Base-by-base conservation (phyloP, 1,140 invertebrate genomes). In the Calosoma granatense region DNA sequence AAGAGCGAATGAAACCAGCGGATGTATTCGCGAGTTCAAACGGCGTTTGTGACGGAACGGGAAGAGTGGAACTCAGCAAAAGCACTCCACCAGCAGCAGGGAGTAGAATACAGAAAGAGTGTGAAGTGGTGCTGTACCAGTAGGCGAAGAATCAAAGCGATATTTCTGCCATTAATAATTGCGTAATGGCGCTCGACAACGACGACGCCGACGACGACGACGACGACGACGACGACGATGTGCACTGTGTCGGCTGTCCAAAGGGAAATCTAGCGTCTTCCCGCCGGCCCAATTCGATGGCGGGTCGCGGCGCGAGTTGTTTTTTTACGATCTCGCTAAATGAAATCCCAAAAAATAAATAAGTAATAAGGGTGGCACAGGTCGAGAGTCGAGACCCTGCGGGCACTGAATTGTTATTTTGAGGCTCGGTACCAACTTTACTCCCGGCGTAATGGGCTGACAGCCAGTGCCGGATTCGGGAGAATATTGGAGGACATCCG, bases 151-250 rank as follows among this genome's bases (percentile, higher is more conserved):
- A 47, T 47, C 41, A 47, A 47, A 47, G 41, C 41, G 41, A 47
- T 47, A 47, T 47, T 47, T 47, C 15, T 47, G 17, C 17, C 41
- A 47, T 47, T 47, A 47, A 47, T 47, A 47, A 47, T 47, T 47
- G 41, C 41, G 41, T 47, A 47, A 47, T 47, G 15, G 41, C 15
- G 41, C 3, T 17, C 6, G 26, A 30, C n/a, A n/a, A n/a, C n/a
- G n/a, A n/a, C n/a, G n/a, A n/a, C n/a, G n/a, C n/a, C n/a, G n/a
- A n/a, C n/a, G n/a, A n/a, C n/a, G n/a, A n/a, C n/a, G n/a, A n/a
- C n/a, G n/a, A n/a, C n/a, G n/a, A n/a, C n/a, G n/a, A n/a, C n/a
- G n/a, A n/a, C n/a, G n/a, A n/a, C n/a, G n/a, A n/a, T n/a, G n/a
- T n/a, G 17, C 41, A 17, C 17, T 47, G 26, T 36, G 6, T n/a